These are phyloP conservation scores for chimpanzee (Pan troglodytes) DNA, from an alignment of 2,113 vertebrate species.

Conservation along the genomic window NHGRI_mPanTro3-v2.1_pri NC_072402.2:17879501-17880000, in stretches of 20 bases:
- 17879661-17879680: not conserved
- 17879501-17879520: too few species aligned
- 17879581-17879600: slow-evolving; percentile 63
- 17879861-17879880: not conserved
- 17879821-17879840: not conserved
- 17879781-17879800: not conserved
- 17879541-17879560: slow-evolving; percentile 13
- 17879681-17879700: not conserved
- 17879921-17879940: not conserved
- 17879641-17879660: not conserved
- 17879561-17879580: slow-evolving; percentile 55
- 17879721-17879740: not conserved
- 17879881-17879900: not conserved
- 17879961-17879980: accelerated
- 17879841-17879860: not conserved
- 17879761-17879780: not conserved
- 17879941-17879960: not conserved
- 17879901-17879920: not conserved
- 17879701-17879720: not conserved
- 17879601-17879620: slow-evolving; percentile 20
- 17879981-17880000: not conserved
- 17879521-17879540: not conserved
- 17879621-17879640: slow-evolving; percentile 1
- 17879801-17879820: not conserved
- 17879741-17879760: not conserved